Percentiles rank a stretch among this genome's conserved stretches.
phyloP scores from a whole-genome alignment of 1,140 invertebrate genomes.

The Panonychus citri region DNA sequence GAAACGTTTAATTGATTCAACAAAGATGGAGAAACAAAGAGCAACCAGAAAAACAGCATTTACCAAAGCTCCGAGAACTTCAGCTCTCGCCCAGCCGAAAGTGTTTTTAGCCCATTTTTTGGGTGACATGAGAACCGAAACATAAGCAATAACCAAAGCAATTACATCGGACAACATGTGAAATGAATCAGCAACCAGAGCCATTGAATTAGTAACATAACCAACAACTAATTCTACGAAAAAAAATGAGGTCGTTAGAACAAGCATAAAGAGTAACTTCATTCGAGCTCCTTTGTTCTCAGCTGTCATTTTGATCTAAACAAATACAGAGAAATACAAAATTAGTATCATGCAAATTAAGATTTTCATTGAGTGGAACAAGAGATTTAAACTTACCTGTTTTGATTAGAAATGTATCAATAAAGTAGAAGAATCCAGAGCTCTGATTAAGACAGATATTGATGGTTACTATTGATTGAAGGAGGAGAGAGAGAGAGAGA shows the following conservation, averaged over 20 bases:
- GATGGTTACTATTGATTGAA: no score
- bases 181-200: conserved; percentile 31
- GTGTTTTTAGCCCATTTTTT: conserved; percentile 26
- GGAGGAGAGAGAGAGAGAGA: no score
- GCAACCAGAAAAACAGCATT: conserved; percentile 33
- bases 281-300: conserved; percentile 31
- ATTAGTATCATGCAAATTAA: no score
- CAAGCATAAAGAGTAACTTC: conserved; percentile 46
- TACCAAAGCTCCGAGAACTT: conserved; percentile 32
- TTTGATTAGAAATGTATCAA: no score
- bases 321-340: no score
- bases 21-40: conserved; percentile 32
- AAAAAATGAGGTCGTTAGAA: conserved; percentile 27
- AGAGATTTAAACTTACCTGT: no score
- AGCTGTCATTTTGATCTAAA: not conserved
- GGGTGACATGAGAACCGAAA: conserved; percentile 19
- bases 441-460: no score
- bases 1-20: conserved; percentile 26
- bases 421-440: no score
- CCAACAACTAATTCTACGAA: conserved; percentile 30
- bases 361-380: no score
- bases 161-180: conserved; percentile 34
- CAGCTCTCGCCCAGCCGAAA: conserved; percentile 33
- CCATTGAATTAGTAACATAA: conserved; percentile 30
- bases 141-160: conserved; percentile 23